These are phyloP conservation scores for Fragum whitleyi DNA, from an alignment of 2,888 invertebrate species.

Conservation along the genomic window DNA sequence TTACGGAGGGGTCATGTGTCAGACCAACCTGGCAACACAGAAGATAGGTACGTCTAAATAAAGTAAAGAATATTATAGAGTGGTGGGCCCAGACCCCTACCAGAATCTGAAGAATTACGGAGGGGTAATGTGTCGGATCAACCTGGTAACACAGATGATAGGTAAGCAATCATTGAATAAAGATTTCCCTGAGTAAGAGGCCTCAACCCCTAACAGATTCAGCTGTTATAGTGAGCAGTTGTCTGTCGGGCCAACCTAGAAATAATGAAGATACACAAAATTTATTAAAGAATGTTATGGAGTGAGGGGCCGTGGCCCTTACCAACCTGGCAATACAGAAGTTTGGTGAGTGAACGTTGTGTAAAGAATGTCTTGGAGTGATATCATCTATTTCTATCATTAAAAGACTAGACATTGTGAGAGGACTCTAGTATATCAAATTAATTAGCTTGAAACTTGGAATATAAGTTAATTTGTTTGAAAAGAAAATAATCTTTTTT, in stretches of 20 bases:
- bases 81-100: background rate
- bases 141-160: constrained; percentile 41
- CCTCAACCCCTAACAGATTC: constrained; percentile 29
- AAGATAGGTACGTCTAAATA: constrained; percentile 44
- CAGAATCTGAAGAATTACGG: constrained; percentile 56
- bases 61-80: no score
- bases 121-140: constrained; percentile 24
- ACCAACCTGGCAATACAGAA: no score
- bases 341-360: no score
- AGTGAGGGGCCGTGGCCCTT: background rate
- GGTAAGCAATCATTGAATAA: constrained; percentile 17
- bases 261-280: constrained; percentile 39
- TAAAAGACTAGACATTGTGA: no score
- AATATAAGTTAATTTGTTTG: no score
- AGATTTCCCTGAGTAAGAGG: background rate
- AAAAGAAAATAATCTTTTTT: no score
- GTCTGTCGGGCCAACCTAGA: background rate
- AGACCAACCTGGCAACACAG: constrained; percentile 15
- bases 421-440: no score
- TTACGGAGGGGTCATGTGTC: constrained; percentile 49
- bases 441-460: no score
- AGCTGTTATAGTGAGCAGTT: constrained; percentile 57
- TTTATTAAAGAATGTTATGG: no score
- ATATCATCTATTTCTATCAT: no score
- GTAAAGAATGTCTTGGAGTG: no score